Conservation (phyloP, 2,113 vertebrate species). For the Poecile atricapillus region DNA sequence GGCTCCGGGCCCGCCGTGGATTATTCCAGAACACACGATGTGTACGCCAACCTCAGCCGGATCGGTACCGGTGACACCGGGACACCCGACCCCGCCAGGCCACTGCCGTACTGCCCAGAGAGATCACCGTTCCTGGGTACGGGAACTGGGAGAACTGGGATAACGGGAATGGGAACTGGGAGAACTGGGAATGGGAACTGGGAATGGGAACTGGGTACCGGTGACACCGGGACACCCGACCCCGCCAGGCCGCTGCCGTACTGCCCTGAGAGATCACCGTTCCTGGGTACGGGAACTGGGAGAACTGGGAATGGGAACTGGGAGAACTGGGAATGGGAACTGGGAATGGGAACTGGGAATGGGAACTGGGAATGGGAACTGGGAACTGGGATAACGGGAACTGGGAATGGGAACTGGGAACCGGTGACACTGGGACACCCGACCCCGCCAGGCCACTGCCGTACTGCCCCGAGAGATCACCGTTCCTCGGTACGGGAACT, state of each 20-base stretch:
- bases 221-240: slow-evolving; percentile 37
- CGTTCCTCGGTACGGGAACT: slow-evolving; percentile 88
- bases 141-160: no score
- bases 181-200: no score
- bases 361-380: no score
- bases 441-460: slow-evolving; percentile 69
- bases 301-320: no score
- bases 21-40: slow-evolving; percentile 88
- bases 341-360: no score
- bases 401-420: no score
- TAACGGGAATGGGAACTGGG: no score
- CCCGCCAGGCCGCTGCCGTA: slow-evolving; percentile 68
- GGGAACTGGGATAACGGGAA: no score
- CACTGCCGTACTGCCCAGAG: slow-evolving; percentile 80
- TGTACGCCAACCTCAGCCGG: slow-evolving; percentile 92
- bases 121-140: no score
- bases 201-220: no score
- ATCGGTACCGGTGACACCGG: slow-evolving; percentile 40
- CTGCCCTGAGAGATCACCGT: slow-evolving; percentile 85
- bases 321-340: no score
- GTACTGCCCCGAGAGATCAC: slow-evolving; percentile 84
- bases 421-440: neutral
- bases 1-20: slow-evolving; percentile 82
- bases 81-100: slow-evolving; percentile 52
- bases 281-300: no score